A percentile compares a stretch with the other conserved stretches of the same genome.
Conservation (phyloP, 2,113 vertebrate genomes). For the Xiphias gladius region DNA sequence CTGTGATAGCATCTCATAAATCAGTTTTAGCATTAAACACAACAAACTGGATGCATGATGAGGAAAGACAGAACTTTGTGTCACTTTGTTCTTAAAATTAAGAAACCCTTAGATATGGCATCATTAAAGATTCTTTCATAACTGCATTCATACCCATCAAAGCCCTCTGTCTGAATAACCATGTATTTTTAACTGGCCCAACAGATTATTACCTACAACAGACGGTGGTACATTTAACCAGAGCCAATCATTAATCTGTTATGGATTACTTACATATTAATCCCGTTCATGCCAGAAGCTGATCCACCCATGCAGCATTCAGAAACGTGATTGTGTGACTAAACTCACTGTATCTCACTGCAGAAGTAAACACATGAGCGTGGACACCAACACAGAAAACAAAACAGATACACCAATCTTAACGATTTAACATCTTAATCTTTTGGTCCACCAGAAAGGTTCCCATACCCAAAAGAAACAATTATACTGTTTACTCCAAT, state of each 20-base stretch:
- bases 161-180: background rate
- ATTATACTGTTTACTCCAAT: conserved; percentile 40
- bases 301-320: conserved; percentile 48
- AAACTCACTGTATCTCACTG: conserved; percentile 60
- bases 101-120: conserved; percentile 34
- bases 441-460: conserved; percentile 25
- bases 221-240: background rate
- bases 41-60: conserved; percentile 37
- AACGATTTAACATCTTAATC: conserved; percentile 25
- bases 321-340: conserved; percentile 57
- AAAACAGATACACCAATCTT: conserved; percentile 61
- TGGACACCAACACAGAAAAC: conserved; percentile 71
- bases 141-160: background rate
- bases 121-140: conserved; percentile 15
- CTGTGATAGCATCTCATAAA: conserved; percentile 34
- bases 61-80: conserved; percentile 30
- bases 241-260: background rate
- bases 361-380: conserved; percentile 65
- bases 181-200: background rate
- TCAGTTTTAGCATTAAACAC: conserved; percentile 46
- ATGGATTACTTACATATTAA: conserved; percentile 4
- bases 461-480: conserved; percentile 23
- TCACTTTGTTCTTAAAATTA: conserved; percentile 29
- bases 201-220: background rate
- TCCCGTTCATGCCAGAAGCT: conserved; percentile 23